A percentile compares a stretch with the other conserved stretches of the same genome.
phyloP scores from a whole-genome alignment of 1,140 invertebrate genomes.

The Orussus abietinus region DNA sequence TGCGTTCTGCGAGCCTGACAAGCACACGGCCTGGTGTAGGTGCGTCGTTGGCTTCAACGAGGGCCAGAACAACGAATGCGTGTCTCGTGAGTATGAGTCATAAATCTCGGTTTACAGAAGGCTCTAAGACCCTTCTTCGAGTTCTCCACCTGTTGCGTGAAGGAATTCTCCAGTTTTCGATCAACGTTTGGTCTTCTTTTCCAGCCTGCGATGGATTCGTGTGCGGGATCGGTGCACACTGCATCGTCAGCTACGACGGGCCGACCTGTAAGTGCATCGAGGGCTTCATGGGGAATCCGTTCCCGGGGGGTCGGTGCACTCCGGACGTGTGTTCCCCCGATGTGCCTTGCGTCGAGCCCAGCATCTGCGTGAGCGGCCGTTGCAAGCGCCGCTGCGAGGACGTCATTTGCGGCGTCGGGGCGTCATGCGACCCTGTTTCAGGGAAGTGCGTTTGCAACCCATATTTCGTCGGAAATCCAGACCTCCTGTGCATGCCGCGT shows the following conservation, averaged over 20 bases:
- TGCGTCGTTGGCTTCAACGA: constrained; percentile 79
- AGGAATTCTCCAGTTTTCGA: no score
- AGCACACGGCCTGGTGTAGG: constrained; percentile 83
- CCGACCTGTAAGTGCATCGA: constrained; percentile 84
- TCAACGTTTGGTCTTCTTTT: no score
- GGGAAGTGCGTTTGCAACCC: constrained; percentile 84
- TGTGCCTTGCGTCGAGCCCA: constrained; percentile 71
- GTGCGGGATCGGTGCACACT: constrained; percentile 79
- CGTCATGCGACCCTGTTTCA: constrained; percentile 71
- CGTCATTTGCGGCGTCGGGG: constrained; percentile 77
- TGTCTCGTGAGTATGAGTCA: constrained; percentile 70
- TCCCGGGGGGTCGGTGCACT: constrained; percentile 78
- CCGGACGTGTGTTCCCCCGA: constrained; percentile 75
- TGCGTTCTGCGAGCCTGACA: constrained; percentile 81
- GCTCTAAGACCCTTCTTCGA: background rate
- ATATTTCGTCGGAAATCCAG: constrained; percentile 84
- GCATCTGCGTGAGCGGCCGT: constrained; percentile 77
- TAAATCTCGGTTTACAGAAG: no score
- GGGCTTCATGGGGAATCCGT: constrained; percentile 84
- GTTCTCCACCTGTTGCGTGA: no score
- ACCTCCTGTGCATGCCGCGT: constrained; percentile 87
- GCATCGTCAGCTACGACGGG: constrained; percentile 78
- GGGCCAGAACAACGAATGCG: constrained; percentile 70
- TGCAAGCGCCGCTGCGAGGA: constrained; percentile 83
- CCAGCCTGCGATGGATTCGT: constrained; percentile 74